A percentile compares a stretch with the other conserved stretches of the same genome.
phyloP scores from a whole-genome alignment of 2,113 vertebrate species.

The Hydrolagus affinis region DNA sequence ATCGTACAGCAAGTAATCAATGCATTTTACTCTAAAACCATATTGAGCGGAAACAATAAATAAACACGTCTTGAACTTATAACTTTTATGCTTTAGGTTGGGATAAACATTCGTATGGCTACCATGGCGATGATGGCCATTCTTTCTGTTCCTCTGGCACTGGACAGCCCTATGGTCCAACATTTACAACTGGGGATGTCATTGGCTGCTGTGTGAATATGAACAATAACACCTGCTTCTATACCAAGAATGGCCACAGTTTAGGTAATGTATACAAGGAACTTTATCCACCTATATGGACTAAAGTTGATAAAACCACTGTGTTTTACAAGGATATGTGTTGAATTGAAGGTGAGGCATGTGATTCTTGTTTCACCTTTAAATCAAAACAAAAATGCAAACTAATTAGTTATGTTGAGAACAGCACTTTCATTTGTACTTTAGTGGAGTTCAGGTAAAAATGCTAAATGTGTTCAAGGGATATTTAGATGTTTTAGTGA shows the following conservation, averaged over 20 bases:
- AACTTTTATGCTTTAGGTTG: conserved; percentile 59
- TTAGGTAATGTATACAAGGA: conserved; percentile 53
- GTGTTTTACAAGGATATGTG: neutral
- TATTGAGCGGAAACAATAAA: neutral
- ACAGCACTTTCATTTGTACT: neutral
- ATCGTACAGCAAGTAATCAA: neutral
- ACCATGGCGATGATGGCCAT: conserved; percentile 74
- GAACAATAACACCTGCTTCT: conserved; percentile 75
- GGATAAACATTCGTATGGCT: conserved; percentile 78
- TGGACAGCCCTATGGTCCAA: conserved; percentile 70
- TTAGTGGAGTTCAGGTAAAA: neutral
- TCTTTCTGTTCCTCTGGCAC: conserved; percentile 76
- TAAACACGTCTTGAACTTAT: neutral
- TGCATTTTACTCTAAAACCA: neutral
- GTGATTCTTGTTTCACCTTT: neutral
- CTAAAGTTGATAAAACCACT: neutral
- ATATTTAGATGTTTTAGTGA: no score
- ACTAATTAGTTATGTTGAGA: neutral
- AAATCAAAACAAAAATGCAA: neutral
- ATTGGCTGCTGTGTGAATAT: conserved; percentile 75
- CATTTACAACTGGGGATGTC: conserved; percentile 72
- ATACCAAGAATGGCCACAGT: conserved; percentile 75
- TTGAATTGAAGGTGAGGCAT: neutral
- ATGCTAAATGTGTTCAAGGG: neutral
- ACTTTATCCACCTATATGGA: neutral